Evolutionary conservation across 2,888 invertebrate genomes (phyloP).

Genomic region (Phasia obesa): DNA sequence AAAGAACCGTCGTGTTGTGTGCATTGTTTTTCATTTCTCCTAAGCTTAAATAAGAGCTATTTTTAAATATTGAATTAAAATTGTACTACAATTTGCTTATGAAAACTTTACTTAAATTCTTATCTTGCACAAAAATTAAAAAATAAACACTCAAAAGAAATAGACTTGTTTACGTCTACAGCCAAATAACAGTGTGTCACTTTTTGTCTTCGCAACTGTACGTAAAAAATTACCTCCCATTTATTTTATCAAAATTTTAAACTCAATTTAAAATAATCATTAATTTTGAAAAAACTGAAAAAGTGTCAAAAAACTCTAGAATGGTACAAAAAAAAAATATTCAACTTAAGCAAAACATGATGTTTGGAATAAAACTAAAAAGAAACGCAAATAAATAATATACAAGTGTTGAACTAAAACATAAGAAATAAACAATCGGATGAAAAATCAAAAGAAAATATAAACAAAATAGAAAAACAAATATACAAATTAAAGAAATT

Average conservation of each 20-base stretch:
- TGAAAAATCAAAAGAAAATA: constrained; percentile 62
- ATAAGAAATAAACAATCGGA: constrained; percentile 5
- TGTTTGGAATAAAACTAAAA: constrained; percentile 51
- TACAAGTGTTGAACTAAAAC: constrained; percentile 46
- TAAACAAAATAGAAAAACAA: constrained; percentile 55
- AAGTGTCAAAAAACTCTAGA: constrained; percentile 32
- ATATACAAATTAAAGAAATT: constrained; percentile 39
- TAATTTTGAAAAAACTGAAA: constrained; percentile 30
- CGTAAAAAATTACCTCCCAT: no score
- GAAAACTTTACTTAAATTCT: no score
- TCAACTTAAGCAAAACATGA: constrained; percentile 59
- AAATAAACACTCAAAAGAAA: no score
- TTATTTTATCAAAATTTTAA: neutral
- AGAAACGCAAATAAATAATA: constrained; percentile 49
- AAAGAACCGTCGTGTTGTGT: no score
- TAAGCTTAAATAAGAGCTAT: no score
- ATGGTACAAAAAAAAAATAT: neutral
- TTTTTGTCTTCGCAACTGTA: no score
- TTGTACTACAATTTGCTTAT: no score
- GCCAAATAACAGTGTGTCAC: no score
- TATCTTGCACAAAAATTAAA: no score
- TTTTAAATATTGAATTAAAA: no score
- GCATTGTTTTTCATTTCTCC: no score
- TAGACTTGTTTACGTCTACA: no score
- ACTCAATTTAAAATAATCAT: neutral